Conservation (phyloP, 2,888 invertebrate species). For the Digitonthophagus gazella region DNA sequence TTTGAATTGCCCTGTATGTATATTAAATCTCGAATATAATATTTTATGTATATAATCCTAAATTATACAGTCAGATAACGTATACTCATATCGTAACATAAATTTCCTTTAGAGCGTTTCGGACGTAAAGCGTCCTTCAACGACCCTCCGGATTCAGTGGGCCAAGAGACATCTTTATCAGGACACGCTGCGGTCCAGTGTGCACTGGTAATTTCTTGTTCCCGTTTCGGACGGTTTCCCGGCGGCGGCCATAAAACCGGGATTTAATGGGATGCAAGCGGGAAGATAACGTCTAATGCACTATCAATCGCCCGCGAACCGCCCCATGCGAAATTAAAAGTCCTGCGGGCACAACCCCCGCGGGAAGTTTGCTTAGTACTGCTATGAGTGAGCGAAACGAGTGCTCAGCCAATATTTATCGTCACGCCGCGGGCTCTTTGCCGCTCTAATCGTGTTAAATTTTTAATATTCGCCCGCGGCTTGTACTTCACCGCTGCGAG, state of each 20-base stretch:
- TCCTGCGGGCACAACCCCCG: too few species aligned
- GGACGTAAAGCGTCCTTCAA: not conserved
- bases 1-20: too few species aligned
- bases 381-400: too few species aligned
- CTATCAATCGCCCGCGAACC: not conserved
- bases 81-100: not conserved
- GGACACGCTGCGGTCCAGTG: not conserved
- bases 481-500: not conserved
- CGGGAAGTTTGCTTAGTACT: too few species aligned
- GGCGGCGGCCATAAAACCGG: not conserved
- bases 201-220: not conserved
- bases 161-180: not conserved
- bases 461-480: not conserved
- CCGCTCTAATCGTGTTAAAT: not conserved
- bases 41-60: not conserved
- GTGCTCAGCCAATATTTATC: not conserved
- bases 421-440: not conserved
- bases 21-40: too few species aligned
- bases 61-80: not conserved
- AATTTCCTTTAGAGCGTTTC: not conserved
- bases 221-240: not conserved
- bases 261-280: not conserved
- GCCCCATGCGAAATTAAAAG: not conserved
- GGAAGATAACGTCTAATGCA: not conserved
- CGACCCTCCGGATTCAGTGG: not conserved